Percentiles rank a stretch among this genome's conserved stretches.
Conservation (phyloP, 2,888 invertebrate genomes). For the Endotricha flammealis region DNA sequence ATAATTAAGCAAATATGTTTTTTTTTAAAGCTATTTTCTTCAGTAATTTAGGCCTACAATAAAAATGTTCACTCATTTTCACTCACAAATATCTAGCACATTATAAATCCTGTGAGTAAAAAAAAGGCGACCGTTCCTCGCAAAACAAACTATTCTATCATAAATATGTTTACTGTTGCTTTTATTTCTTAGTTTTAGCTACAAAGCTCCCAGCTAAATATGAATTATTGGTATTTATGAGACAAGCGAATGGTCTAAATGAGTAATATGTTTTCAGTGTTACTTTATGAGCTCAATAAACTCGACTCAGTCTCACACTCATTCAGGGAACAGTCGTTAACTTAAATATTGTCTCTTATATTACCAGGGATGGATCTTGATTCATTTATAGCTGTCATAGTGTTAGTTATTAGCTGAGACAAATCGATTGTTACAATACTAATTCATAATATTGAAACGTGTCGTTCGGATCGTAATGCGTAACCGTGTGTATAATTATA, state of each 20-base stretch:
- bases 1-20: too few relatives aligned
- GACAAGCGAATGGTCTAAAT: slow-evolving; percentile 45
- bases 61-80: too few relatives aligned
- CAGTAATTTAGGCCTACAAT: too few relatives aligned
- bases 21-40: too few relatives aligned
- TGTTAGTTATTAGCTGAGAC: slow-evolving; percentile 13
- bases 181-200: slow-evolving; percentile 24
- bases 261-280: slow-evolving; percentile 53
- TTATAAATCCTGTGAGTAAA: slow-evolving; percentile 5
- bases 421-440: background rate
- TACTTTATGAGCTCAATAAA: slow-evolving; percentile 51
- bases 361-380: slow-evolving; percentile 19
- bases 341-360: slow-evolving; percentile 32
- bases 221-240: slow-evolving; percentile 44
- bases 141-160: slow-evolving; percentile 11
- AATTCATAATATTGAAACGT: background rate
- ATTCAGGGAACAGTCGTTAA: slow-evolving; percentile 41
- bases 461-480: too few relatives aligned
- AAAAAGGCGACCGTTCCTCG: background rate
- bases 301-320: slow-evolving; percentile 32
- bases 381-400: slow-evolving; percentile 15
- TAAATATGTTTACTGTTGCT: slow-evolving; percentile 15
- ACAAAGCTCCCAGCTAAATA: slow-evolving; percentile 29
- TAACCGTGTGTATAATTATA: too few relatives aligned
- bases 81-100: slow-evolving; percentile 2